Conservation (phyloP, 2,797 vertebrate genomes). For the Mallotus villosus region DNA sequence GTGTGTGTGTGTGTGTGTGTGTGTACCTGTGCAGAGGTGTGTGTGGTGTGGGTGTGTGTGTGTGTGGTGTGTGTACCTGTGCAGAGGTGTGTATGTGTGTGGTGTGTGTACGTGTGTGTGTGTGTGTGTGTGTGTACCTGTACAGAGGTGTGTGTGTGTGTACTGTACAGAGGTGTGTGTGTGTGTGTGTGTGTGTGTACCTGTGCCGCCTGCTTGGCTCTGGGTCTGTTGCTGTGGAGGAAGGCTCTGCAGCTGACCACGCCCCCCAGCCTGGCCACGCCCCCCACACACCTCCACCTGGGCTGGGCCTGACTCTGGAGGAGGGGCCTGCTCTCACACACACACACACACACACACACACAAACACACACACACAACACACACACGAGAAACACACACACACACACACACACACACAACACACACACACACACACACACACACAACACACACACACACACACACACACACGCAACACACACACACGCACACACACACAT, state of each 20-base stretch:
- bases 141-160: not conserved
- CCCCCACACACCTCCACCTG: constrained; percentile 77
- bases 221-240: constrained; percentile 87
- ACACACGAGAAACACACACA: constrained; percentile 12
- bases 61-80: constrained; percentile 6
- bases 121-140: constrained; percentile 65
- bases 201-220: constrained; percentile 84
- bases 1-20: constrained; percentile 2
- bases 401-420: constrained; percentile 7
- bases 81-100: not conserved
- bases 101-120: constrained; percentile 70
- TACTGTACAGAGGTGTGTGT: too few species aligned
- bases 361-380: not conserved
- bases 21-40: too few species aligned
- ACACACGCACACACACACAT: constrained; percentile 9
- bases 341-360: constrained; percentile 10
- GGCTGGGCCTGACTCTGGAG: constrained; percentile 67
- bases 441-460: constrained; percentile 3
- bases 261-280: constrained; percentile 81
- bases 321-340: constrained; percentile 20
- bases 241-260: constrained; percentile 85
- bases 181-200: constrained; percentile 64
- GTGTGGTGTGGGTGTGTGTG: not conserved
- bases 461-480: constrained; percentile 16
- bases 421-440: constrained; percentile 1